A percentile compares a stretch with the other conserved stretches of the same genome.
Evolutionary conservation across 2,888 invertebrate species (phyloP).

Genomic region (Fabriciana adippe): DNA sequence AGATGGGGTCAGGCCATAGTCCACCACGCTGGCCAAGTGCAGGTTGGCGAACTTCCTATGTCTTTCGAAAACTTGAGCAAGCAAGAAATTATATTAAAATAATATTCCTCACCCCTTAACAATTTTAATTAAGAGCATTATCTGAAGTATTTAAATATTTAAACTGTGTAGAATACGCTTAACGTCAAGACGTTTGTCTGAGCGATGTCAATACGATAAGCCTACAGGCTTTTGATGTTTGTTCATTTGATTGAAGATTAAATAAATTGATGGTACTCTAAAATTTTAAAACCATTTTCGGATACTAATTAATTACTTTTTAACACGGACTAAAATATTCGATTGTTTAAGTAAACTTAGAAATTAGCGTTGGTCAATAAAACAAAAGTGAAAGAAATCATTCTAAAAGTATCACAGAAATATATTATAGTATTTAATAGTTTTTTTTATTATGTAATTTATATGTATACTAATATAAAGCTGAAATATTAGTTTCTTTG

Average conservation of each 20-base stretch:
- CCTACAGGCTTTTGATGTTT: constrained; percentile 43
- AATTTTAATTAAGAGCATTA: neutral
- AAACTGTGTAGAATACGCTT: constrained; percentile 15
- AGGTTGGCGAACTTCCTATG: too few species aligned
- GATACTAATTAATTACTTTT: constrained; percentile 32
- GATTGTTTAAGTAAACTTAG: neutral
- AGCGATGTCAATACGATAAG: constrained; percentile 44
- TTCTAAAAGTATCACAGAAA: too few species aligned
- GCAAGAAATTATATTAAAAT: too few species aligned
- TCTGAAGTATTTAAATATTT: neutral
- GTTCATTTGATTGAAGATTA: constrained; percentile 50
- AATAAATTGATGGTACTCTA: constrained; percentile 41
- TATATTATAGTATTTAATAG: too few species aligned
- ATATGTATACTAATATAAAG: too few species aligned
- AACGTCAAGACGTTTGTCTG: constrained; percentile 36
- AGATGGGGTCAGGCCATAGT: too few species aligned
- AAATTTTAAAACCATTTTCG: constrained; percentile 36
- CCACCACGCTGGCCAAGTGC: too few species aligned
- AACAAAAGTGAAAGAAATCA: too few species aligned
- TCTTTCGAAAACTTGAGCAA: too few species aligned
- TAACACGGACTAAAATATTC: constrained; percentile 19
- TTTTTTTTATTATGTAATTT: too few species aligned
- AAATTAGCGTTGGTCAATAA: neutral
- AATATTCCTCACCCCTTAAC: too few species aligned
- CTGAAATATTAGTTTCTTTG: too few species aligned